Evolutionary conservation across 2,888 invertebrate species (phyloP).

Genomic region (Notodonta dromedarius): DNA sequence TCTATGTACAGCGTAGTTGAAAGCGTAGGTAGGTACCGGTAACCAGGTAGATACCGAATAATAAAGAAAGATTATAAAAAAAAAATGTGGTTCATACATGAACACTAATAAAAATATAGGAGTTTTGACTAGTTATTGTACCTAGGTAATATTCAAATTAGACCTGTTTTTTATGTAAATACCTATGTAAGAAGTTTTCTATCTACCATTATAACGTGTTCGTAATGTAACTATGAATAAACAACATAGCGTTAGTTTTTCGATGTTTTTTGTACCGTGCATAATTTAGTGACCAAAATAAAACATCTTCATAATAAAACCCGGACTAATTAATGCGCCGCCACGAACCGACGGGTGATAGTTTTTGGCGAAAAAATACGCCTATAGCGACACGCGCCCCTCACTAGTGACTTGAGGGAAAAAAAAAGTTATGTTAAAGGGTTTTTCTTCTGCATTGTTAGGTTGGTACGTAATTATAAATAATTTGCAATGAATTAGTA

Average conservation of each 20-base stretch:
- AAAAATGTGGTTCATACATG: too few relatives aligned
- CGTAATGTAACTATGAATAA: neutral
- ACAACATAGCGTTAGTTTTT: neutral
- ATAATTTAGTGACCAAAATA: slow-evolving; percentile 23
- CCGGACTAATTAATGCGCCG: slow-evolving; percentile 53
- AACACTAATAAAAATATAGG: too few relatives aligned
- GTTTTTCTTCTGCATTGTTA: too few relatives aligned
- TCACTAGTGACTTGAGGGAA: neutral
- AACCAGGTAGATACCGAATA: too few relatives aligned
- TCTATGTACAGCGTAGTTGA: too few relatives aligned
- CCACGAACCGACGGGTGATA: slow-evolving; percentile 70
- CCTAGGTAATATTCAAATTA: neutral
- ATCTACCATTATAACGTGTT: neutral
- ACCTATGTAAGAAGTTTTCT: too few relatives aligned
- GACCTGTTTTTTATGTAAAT: too few relatives aligned
- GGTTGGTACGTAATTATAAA: too few relatives aligned
- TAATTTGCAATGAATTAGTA: too few relatives aligned
- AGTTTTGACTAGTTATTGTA: too few relatives aligned
- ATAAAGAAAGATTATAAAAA: too few relatives aligned
- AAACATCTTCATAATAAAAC: slow-evolving; percentile 22
- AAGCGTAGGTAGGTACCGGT: too few relatives aligned
- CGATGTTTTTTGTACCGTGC: neutral
- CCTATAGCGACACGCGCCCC: slow-evolving; percentile 51
- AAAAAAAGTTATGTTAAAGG: neutral
- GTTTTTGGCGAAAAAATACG: slow-evolving; percentile 76